Percentiles rank a stretch among this genome's conserved stretches.
Evolutionary conservation across 2,113 vertebrate species (phyloP).

Genomic region (Gallinago undulata): DNA sequence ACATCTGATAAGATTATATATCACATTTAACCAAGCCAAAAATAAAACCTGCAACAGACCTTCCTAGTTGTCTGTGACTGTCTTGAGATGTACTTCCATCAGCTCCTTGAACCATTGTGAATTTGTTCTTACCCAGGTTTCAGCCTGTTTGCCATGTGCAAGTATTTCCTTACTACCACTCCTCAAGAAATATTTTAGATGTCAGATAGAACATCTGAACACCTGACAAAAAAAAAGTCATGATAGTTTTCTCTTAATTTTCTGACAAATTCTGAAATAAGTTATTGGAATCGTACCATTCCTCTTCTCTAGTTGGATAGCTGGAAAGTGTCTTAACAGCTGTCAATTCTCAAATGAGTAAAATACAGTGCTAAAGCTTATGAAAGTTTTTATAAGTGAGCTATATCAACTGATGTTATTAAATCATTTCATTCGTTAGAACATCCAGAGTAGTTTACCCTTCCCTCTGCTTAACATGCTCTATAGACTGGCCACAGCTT

Average conservation of each 20-base stretch:
- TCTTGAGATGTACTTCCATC: conserved; percentile 8
- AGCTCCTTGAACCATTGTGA: background rate
- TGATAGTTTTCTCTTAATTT: background rate
- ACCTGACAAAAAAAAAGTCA: background rate
- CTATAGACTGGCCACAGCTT: background rate
- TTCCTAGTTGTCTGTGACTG: conserved; percentile 1
- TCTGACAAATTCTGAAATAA: conserved; percentile 19
- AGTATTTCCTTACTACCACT: background rate
- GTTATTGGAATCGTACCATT: background rate
- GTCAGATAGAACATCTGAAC: background rate
- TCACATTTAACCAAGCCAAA: conserved; percentile 31
- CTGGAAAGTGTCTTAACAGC: conserved; percentile 12
- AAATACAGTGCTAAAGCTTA: background rate
- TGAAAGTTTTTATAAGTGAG: background rate
- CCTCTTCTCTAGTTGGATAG: background rate
- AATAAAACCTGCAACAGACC: conserved; percentile 52
- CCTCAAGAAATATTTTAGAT: background rate
- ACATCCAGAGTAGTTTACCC: background rate
- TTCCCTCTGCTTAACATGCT: background rate
- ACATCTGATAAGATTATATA: conserved; percentile 10
- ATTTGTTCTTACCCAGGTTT: background rate
- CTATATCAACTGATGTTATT: background rate
- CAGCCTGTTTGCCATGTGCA: background rate
- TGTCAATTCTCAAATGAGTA: conserved; percentile 33
- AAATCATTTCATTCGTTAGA: background rate